phyloP scores from a whole-genome alignment of 2,113 vertebrate genomes.

The Eleginops maclovinus region DNA sequence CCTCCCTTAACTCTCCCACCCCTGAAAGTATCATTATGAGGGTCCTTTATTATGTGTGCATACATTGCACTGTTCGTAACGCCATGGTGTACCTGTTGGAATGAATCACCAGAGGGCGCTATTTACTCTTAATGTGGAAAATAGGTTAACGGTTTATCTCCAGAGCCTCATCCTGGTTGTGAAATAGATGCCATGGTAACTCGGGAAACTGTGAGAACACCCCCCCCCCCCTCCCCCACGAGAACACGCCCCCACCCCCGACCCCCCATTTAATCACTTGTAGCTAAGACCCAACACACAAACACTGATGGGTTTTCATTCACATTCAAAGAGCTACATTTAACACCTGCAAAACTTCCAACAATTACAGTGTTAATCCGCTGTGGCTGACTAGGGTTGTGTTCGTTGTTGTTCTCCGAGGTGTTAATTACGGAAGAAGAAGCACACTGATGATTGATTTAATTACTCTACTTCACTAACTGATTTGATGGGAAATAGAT shows the following conservation, averaged over 20 bases:
- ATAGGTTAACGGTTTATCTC: conserved; percentile 29
- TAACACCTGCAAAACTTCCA: conserved; percentile 4
- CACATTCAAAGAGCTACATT: background rate
- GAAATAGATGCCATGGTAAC: conserved; percentile 13
- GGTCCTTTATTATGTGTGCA: conserved; percentile 4
- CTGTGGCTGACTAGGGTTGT: background rate
- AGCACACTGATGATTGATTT: background rate
- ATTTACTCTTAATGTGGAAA: conserved; percentile 26
- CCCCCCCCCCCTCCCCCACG: background rate
- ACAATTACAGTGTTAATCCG: background rate
- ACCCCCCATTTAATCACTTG: conserved; percentile 30
- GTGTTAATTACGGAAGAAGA: background rate
- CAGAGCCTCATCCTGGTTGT: conserved; percentile 24
- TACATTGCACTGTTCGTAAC: background rate
- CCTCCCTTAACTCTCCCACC: background rate
- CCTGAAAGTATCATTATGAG: conserved; percentile 35
- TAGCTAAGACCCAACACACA: conserved; percentile 28
- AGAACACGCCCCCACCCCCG: background rate
- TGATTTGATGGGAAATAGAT: background rate
- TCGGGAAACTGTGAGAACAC: conserved; percentile 12
- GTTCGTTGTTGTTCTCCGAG: background rate
- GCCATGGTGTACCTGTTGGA: background rate
- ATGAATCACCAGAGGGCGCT: conserved; percentile 60
- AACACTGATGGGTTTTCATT: background rate
- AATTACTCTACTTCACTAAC: background rate